A percentile compares a stretch with the other conserved stretches of the same genome.
phyloP scores from a whole-genome alignment of 2,113 vertebrate genomes.

The Podarcis cretensis region DNA sequence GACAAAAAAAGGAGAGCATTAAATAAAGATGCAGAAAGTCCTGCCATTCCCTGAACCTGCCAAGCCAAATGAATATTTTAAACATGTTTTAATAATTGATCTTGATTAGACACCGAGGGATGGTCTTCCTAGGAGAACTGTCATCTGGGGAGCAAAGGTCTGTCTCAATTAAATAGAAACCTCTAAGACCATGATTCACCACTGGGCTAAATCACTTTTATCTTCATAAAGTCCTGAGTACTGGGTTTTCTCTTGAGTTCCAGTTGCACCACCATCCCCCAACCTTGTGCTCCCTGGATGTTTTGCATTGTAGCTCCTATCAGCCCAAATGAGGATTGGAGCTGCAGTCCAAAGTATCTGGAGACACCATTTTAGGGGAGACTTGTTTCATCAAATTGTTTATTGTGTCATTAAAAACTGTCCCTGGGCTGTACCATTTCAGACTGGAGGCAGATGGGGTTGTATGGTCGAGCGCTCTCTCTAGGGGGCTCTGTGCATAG shows the following conservation, averaged over 20 bases:
- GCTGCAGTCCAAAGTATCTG: no score
- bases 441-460: no score
- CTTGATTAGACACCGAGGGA: constrained; percentile 1
- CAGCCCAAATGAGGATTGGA: no score
- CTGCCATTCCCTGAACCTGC: not conserved
- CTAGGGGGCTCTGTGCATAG: no score
- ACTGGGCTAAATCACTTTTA: not conserved
- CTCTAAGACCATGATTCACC: not conserved
- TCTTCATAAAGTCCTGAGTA: not conserved
- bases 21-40: not conserved
- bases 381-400: no score
- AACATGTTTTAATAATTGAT: not conserved
- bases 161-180: not conserved
- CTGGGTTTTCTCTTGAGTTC: not conserved
- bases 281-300: no score
- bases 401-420: no score
- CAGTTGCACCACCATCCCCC: no score
- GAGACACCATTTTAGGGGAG: no score
- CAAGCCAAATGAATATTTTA: not conserved
- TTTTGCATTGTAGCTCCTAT: no score
- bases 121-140: not conserved
- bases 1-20: not conserved
- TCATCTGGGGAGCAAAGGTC: not conserved
- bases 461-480: no score
- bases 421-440: no score